Base-by-base conservation (phyloP, 2,113 vertebrate genomes). In the Condylura cristata region DNA sequence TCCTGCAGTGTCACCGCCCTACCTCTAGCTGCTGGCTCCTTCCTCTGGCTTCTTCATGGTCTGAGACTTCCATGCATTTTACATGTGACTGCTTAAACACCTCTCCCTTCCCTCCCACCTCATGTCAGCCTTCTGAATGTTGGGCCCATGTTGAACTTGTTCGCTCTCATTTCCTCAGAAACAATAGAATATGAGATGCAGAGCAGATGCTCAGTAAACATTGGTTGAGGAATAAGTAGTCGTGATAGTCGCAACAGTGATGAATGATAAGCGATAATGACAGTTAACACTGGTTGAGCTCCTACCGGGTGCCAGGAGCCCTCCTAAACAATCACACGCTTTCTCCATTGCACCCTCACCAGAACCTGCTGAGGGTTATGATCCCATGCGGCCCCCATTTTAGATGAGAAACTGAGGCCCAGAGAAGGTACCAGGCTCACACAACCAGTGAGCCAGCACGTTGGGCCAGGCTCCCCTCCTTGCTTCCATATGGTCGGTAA, bases 271-370 rank as follows among this genome's bases (percentile, higher is more conserved):
- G 58, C n/a, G 53, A 28, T 65, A 75, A 30, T 53, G 37, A 48
- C 39, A 76, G 48, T n/a, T 85, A n/a, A 18, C 82, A 86, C 32
- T 72, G 61, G 66, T 14, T 95, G 70, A 90, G 46, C 30, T 84
- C 37, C 37, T 76, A 32, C 26, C 51, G 12, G 46, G 41, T 44
- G 18, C 34, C 26, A 34, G 8, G 44, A 2, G 5, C 70, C 32
- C 20, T 92, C 41, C 72, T 84, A 51, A 89, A 41, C 39, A 24
- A 32, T 63, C 30, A 41, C 11, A 4, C 37, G 28, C 74, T 90
- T 87, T 48, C 53, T 66, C 14, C 48, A 80, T 81, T 76, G 51
- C 65, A 81, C 78, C 68, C 17, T 76, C 24, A 65, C 32, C 12
- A 44, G 14, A 56, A 26, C 30, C 26, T 65, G 44, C 0, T 58